Evolutionary conservation across 2,888 invertebrate species (phyloP), one percentile per base, ranked within the genome.

Genomic region (Apotomis capreana): DNA sequence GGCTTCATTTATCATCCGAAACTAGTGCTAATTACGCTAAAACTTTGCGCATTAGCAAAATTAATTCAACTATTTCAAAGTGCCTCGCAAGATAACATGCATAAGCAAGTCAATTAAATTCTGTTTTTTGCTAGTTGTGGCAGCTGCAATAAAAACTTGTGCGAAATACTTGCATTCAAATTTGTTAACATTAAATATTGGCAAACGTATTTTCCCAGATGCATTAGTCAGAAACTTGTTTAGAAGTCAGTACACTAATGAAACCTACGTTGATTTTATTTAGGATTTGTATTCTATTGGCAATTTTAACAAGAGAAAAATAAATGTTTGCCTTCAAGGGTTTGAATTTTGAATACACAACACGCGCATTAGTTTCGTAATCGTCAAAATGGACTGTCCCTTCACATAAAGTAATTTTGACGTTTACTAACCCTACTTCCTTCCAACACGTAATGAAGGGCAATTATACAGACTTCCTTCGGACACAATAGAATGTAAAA

Each of bases 401-500:
- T 64, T 72, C 73, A 74, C 77, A 82, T 82, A 81, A 81, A 81
- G 78, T 76, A 74, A 80, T 84, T 87, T 88, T 85, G 84, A 83
- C 83, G 81, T 81, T 84, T 78, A 82, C 79, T 87, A 86, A 84
- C 81, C 76, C 78, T 74, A 81, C 84, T 91, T 89, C 90, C 89
- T 88, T 83, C 85, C 85, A 83, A 78, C 83, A 49, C 26, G 65
- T 71, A 79, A 81, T 83, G 81, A 86, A 86, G 84, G 84, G 85
- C 88, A 89, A 90, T 90, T 90, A 89, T 83, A 83, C 68, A 58
- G 58, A 72, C 87, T 91, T 92, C 90, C 90, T 88, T 84, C 78
- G 77, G 79, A 83, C 79, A 91, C 91, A 91, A 91, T 89, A 83
- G 84, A 86, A 88, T 84, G 87, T 85, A 85, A 89, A 88, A 91